These are phyloP conservation scores for Euura saliciscinereae DNA, from an alignment of 1,140 invertebrate species.

Conservation along the genomic window DNA sequence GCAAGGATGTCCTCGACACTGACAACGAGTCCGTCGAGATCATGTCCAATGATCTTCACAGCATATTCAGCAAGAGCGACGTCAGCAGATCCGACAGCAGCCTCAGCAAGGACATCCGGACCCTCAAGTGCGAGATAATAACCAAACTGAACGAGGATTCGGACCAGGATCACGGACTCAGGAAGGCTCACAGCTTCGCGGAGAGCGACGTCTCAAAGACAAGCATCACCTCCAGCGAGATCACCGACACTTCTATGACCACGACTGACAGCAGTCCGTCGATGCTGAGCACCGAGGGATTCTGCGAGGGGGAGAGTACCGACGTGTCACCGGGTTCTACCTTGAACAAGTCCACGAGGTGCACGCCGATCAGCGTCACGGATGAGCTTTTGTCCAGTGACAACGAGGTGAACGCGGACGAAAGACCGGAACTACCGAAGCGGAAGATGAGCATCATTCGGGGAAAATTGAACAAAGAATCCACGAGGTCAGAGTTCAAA, in stretches of 20 bases:
- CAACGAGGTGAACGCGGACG: constrained; percentile 31
- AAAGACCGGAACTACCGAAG: constrained; percentile 29
- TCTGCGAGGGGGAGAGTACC: constrained; percentile 55
- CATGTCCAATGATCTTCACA: constrained; percentile 12
- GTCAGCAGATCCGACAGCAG: constrained; percentile 23
- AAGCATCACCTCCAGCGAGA: constrained; percentile 52
- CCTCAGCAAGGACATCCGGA: constrained; percentile 50
- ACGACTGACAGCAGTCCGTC: constrained; percentile 54
- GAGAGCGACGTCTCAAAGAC: constrained; percentile 57
- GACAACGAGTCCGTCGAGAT: constrained; percentile 11
- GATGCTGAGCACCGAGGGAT: constrained; percentile 54
- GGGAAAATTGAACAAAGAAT: constrained; percentile 1
- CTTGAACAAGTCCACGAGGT: constrained; percentile 48
- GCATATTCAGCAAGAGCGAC: constrained; percentile 8
- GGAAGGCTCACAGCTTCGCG: constrained; percentile 54
- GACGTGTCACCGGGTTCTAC: constrained; percentile 51
- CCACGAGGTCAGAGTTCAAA: constrained; percentile 13
- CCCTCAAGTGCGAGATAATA: constrained; percentile 50
- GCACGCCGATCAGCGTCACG: constrained; percentile 39
- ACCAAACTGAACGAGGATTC: constrained; percentile 40
- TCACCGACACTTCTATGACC: constrained; percentile 50
- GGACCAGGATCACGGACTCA: constrained; percentile 32
- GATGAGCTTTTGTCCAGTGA: constrained; percentile 31
- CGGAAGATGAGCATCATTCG: constrained; percentile 18
- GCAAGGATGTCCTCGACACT: constrained; percentile 4